Conservation (phyloP, 2,888 invertebrate species). For the Lymantria monacha region DNA sequence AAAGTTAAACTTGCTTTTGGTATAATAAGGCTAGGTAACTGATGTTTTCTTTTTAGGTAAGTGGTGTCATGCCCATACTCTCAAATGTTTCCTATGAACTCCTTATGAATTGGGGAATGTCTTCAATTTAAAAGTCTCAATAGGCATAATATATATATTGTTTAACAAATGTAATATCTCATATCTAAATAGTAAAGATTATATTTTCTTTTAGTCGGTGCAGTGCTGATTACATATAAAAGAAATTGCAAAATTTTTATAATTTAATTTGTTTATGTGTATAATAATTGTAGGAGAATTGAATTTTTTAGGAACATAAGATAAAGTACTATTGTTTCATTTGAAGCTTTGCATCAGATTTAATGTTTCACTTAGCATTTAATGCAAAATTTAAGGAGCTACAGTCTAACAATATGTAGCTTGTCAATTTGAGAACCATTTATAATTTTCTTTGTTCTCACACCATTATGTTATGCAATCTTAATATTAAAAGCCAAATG, state of each 20-base stretch:
- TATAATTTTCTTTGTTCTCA: conserved; percentile 48
- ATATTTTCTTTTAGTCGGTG: conserved; percentile 47
- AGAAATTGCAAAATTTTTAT: conserved; percentile 56
- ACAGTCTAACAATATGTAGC: conserved; percentile 36
- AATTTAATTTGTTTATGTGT: conserved; percentile 68
- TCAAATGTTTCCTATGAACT: conserved; percentile 29
- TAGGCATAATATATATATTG: conserved; percentile 47
- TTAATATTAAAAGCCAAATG: conserved; percentile 73
- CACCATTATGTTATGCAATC: conserved; percentile 55
- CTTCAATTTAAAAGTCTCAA: conserved; percentile 32
- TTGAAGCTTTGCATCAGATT: conserved; percentile 60
- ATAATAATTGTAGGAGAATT: conserved; percentile 73
- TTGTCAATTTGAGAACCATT: conserved; percentile 40
- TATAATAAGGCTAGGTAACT: conserved; percentile 71
- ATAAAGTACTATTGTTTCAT: conserved; percentile 73
- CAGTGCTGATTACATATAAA: conserved; percentile 43
- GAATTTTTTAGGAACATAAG: conserved; percentile 76
- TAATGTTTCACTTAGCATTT: conserved; percentile 45
- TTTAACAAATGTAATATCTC: conserved; percentile 39
- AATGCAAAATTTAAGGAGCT: conserved; percentile 37
- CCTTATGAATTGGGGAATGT: conserved; percentile 12
- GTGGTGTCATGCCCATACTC: conserved; percentile 49
- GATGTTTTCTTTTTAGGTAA: conserved; percentile 56
- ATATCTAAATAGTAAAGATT: conserved; percentile 46
- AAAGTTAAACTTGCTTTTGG: conserved; percentile 76